Percentiles rank a stretch among this genome's conserved stretches.
These are phyloP conservation scores for Agrochola circellaris DNA, from an alignment of 2,888 invertebrate species.

Conservation along the genomic window DNA sequence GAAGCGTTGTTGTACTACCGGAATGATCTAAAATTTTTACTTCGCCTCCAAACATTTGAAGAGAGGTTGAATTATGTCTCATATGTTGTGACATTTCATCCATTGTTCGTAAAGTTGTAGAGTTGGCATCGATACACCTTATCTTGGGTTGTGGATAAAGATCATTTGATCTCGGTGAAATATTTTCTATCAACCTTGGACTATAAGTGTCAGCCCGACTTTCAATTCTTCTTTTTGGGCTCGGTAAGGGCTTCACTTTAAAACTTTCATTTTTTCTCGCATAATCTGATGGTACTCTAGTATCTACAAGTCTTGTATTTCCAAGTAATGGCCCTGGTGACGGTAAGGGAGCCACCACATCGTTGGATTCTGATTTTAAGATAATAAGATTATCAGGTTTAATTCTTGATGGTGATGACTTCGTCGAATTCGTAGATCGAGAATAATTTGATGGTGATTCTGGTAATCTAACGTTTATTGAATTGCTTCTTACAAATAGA, in stretches of 20 bases:
- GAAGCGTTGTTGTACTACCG: conserved; percentile 93
- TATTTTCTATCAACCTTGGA: conserved; percentile 84
- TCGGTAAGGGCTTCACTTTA: conserved; percentile 81
- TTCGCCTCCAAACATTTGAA: conserved; percentile 95
- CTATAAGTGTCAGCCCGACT: conserved; percentile 84
- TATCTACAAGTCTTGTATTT: conserved; percentile 95
- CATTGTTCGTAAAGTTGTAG: conserved; percentile 87
- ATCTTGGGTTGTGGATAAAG: conserved; percentile 88
- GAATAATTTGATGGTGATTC: conserved; percentile 87
- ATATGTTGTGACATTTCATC: conserved; percentile 91
- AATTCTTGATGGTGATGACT: conserved; percentile 80
- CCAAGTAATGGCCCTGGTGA: conserved; percentile 96
- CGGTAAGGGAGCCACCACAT: conserved; percentile 92
- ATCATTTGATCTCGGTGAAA: conserved; percentile 83
- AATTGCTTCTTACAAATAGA: conserved; percentile 91
- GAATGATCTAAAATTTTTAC: conserved; percentile 93
- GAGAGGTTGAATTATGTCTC: conserved; percentile 88
- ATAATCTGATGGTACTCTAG: conserved; percentile 86
- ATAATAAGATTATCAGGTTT: conserved; percentile 91
- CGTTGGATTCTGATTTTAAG: conserved; percentile 85
- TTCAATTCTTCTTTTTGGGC: conserved; percentile 86
- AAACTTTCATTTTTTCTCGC: conserved; percentile 81
- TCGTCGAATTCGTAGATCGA: conserved; percentile 79
- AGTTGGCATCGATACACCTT: conserved; percentile 87
- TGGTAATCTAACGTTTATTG: conserved; percentile 90